Conservation (phyloP, 2,888 invertebrate species). For the Agrochola litura region DNA sequence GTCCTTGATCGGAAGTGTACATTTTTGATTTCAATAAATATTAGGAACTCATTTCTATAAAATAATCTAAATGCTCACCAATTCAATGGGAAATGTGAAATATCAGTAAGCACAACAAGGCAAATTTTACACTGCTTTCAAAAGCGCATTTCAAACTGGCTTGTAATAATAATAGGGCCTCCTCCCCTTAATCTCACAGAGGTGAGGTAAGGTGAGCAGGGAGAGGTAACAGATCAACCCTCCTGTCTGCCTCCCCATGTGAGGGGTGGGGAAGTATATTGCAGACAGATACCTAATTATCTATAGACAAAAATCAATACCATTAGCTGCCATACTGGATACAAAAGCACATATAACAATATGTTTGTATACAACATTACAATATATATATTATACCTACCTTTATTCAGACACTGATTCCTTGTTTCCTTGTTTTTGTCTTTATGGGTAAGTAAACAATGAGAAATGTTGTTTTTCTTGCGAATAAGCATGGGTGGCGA, state of each 20-base stretch:
- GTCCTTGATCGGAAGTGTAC: not conserved
- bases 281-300: conserved; percentile 20
- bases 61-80: conserved; percentile 31
- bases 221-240: conserved; percentile 45
- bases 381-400: not conserved
- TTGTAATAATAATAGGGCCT: conserved; percentile 16
- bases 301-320: conserved; percentile 49
- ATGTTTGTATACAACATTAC: conserved; percentile 24
- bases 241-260: conserved; percentile 40
- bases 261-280: conserved; percentile 6
- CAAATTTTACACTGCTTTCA: not conserved
- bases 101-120: not conserved
- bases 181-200: conserved; percentile 19
- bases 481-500: not conserved
- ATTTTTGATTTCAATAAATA: not conserved
- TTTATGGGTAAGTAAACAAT: conserved; percentile 11
- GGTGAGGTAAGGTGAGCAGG: conserved; percentile 39
- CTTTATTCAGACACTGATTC: not conserved
- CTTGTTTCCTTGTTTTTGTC: not conserved
- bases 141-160: conserved; percentile 6
- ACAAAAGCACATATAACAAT: not conserved
- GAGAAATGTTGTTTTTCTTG: not conserved
- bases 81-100: not conserved
- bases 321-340: conserved; percentile 16
- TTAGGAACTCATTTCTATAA: not conserved